Evolutionary conservation across 2,888 invertebrate genomes (phyloP).

Genomic region (Aethes cnicana): DNA sequence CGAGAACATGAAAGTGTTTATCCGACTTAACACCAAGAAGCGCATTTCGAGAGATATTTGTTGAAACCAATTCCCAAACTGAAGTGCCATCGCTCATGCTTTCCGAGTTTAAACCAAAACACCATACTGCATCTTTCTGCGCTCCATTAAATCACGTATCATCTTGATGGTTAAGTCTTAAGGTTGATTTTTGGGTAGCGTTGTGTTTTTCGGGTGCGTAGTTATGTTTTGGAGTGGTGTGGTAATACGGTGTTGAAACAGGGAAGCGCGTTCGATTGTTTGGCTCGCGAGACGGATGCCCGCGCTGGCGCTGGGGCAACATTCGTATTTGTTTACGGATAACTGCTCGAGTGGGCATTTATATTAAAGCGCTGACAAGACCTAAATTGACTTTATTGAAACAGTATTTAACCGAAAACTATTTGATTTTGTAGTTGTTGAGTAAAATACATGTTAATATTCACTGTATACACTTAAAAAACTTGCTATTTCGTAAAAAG

Average conservation of each 20-base stretch:
- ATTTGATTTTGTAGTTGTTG: too few relatives aligned
- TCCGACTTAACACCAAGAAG: slow-evolving; percentile 17
- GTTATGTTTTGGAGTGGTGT: slow-evolving; percentile 41
- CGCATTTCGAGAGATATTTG: slow-evolving; percentile 24
- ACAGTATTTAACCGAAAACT: too few relatives aligned
- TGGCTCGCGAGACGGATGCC: slow-evolving; percentile 47
- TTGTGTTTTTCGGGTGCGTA: slow-evolving; percentile 25
- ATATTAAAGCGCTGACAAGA: too few relatives aligned
- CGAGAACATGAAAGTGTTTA: slow-evolving; percentile 15
- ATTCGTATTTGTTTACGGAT: slow-evolving; percentile 44
- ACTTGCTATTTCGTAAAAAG: too few relatives aligned
- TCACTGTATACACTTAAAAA: too few relatives aligned
- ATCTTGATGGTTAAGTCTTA: background rate
- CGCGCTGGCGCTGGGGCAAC: slow-evolving; percentile 20
- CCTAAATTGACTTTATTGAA: too few relatives aligned
- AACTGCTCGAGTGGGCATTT: too few relatives aligned
- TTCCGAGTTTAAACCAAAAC: slow-evolving; percentile 25
- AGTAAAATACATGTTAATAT: too few relatives aligned
- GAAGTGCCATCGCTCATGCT: slow-evolving; percentile 23
- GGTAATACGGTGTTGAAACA: slow-evolving; percentile 51
- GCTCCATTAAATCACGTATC: background rate
- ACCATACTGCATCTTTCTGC: background rate
- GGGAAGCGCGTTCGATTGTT: slow-evolving; percentile 45
- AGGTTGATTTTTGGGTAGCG: slow-evolving; percentile 24
- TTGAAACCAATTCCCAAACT: slow-evolving; percentile 21